Base-by-base conservation (phyloP, 2,113 vertebrate genomes). In the Labeo rohita region DNA sequence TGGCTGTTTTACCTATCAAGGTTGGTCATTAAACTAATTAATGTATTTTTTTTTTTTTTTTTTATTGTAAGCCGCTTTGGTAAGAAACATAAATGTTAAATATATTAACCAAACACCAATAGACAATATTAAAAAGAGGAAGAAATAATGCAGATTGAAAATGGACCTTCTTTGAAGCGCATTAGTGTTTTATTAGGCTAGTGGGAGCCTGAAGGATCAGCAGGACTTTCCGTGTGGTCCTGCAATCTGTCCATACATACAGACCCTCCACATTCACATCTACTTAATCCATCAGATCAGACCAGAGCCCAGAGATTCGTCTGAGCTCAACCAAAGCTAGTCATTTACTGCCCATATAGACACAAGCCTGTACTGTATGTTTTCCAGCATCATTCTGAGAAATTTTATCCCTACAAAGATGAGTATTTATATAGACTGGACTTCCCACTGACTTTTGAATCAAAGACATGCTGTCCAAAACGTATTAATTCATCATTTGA, bases 331-430 rank as follows among this genome's bases (percentile, higher is more conserved):
- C 1, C 1, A 82, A 52, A 82, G 43, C 61, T 49, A 66, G 23
- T 52, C 47, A 68, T 68, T 49, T 82, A 82, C 23, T 36, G 47
- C 56, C n/a, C 34, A 77, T 49, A 36, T 73, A 77, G n/a, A 54
- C 47, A 76, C 3, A 50, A 34, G 49, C 47, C 13, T 52, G 34
- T 5, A 68, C 65, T 68, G 47, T 28, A 7, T 76, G 23, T 0
- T 34, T 75, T 16, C 15, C 50, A 36, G 7, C 8, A 59, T 56
- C 50, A 77, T 54, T 54, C 54, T 77, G 6, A 56, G 15, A 77
- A 54, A 10, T 11, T 10, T 9, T 4, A 34, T 16, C 49, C 28
- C 7, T 15, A 54, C 50, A 54, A 77, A 47, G n/a, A 76, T 76
- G 16, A 16, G 15, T 36, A 34, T 68, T 16, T 36, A 36, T 13